Evolutionary conservation across 2,797 vertebrate species (phyloP).

Genomic region (Notolepis coatsorum): DNA sequence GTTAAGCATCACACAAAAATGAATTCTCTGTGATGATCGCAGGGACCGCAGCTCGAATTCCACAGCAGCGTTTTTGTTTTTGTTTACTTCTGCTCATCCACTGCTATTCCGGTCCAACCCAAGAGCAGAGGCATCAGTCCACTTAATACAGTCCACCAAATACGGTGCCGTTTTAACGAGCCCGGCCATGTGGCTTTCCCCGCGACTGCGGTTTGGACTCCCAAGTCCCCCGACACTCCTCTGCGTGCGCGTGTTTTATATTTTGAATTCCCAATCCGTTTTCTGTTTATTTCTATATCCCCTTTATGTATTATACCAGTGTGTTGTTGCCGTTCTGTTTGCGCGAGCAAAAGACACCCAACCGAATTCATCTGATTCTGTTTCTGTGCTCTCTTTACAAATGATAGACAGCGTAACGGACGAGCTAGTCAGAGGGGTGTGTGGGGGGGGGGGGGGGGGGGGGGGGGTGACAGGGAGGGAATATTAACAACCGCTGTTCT

Average conservation of each 20-base stretch:
- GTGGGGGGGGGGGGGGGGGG: background rate
- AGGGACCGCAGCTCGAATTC: constrained; percentile 11
- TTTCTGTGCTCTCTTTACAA: constrained; percentile 20
- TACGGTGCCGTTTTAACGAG: constrained; percentile 67
- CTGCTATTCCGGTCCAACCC: constrained; percentile 38
- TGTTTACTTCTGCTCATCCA: constrained; percentile 32
- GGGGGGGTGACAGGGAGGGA: background rate
- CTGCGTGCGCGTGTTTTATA: no score
- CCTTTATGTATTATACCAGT: no score
- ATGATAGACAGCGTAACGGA: background rate
- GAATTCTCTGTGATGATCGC: constrained; percentile 25
- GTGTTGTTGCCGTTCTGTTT: no score
- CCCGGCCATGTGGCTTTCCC: constrained; percentile 36
- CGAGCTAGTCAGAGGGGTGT: background rate
- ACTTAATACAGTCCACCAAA: no score
- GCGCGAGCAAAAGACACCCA: no score
- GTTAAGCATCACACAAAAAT: background rate
- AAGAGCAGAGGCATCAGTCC: constrained; percentile 34
- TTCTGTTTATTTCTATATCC: no score
- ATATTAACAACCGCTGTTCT: constrained; percentile 30
- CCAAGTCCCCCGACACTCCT: no score
- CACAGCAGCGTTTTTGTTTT: constrained; percentile 10
- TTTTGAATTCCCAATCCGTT: no score
- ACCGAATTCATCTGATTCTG: background rate
- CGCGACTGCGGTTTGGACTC: no score